phyloP scores from a whole-genome alignment of 2,888 invertebrate genomes.

The Neoaliturus tenellus region DNA sequence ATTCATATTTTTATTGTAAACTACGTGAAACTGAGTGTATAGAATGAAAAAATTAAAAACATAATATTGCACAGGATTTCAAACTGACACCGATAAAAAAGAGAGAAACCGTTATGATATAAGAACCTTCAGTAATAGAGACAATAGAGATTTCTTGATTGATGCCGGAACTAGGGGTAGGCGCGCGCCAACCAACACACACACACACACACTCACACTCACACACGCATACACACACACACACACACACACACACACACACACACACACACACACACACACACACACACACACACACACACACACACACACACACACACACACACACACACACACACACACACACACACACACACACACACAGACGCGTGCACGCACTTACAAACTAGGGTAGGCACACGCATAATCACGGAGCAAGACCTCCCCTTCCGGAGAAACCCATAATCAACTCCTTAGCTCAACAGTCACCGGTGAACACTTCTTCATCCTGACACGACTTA shows the following conservation, averaged over 20 bases:
- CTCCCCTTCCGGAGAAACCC: constrained; percentile 4
- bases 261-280: constrained; percentile 26
- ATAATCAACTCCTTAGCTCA: constrained; percentile 33
- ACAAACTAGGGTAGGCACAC: not conserved
- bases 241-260: constrained; percentile 10
- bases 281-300: constrained; percentile 10
- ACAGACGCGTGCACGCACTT: not conserved
- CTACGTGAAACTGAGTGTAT: no score
- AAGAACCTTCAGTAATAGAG: not conserved
- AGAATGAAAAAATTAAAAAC: constrained; percentile 15
- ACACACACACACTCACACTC: constrained; percentile 4
- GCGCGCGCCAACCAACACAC: not conserved
- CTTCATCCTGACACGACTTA: not conserved
- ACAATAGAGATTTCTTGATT: constrained; percentile 40
- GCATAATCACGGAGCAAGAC: constrained; percentile 26
- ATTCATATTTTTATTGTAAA: no score
- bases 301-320: constrained; percentile 11
- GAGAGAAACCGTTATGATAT: constrained; percentile 14
- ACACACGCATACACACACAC: not conserved
- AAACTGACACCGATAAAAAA: not conserved
- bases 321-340: constrained; percentile 24
- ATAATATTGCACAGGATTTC: not conserved
- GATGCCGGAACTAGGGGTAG: constrained; percentile 24
- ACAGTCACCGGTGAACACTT: not conserved
- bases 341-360: constrained; percentile 13